Percentiles rank a stretch among this genome's conserved stretches.
Evolutionary conservation across 2,797 vertebrate genomes (phyloP).

Genomic region (Syndactyla subalaris): DNA sequence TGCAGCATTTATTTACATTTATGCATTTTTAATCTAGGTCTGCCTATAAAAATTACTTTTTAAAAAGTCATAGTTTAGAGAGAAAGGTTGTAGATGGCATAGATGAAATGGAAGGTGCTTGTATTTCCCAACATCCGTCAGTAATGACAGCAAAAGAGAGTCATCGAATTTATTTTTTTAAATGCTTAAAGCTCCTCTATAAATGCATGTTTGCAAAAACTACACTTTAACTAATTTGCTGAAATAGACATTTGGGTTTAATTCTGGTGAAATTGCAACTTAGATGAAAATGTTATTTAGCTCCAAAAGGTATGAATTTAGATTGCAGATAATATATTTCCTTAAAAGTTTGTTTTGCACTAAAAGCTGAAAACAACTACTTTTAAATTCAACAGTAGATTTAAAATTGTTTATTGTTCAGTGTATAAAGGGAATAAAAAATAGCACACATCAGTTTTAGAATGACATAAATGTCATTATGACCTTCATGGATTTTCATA

Average conservation of each 20-base stretch:
- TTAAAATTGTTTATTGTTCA: conserved; percentile 21
- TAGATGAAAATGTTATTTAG: background rate
- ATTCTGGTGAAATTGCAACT: background rate
- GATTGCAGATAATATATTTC: background rate
- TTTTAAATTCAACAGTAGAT: background rate
- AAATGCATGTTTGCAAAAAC: background rate
- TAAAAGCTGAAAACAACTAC: background rate
- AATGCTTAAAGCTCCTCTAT: background rate
- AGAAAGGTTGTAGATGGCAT: background rate
- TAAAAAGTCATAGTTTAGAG: background rate
- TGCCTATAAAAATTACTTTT: background rate
- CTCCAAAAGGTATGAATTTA: background rate
- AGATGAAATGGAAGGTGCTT: background rate
- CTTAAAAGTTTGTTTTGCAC: background rate
- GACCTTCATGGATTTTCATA: conserved; percentile 74
- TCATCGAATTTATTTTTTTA: background rate
- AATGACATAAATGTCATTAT: conserved; percentile 73
- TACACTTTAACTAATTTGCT: background rate
- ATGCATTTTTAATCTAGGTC: background rate
- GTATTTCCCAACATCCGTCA: background rate
- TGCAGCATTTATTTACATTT: background rate
- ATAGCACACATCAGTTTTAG: conserved; percentile 59
- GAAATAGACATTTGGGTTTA: background rate
- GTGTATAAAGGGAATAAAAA: conserved; percentile 64
- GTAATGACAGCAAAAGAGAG: background rate